phyloP scores from a whole-genome alignment of 2,113 vertebrate genomes.

The Cardinalis cardinalis region DNA sequence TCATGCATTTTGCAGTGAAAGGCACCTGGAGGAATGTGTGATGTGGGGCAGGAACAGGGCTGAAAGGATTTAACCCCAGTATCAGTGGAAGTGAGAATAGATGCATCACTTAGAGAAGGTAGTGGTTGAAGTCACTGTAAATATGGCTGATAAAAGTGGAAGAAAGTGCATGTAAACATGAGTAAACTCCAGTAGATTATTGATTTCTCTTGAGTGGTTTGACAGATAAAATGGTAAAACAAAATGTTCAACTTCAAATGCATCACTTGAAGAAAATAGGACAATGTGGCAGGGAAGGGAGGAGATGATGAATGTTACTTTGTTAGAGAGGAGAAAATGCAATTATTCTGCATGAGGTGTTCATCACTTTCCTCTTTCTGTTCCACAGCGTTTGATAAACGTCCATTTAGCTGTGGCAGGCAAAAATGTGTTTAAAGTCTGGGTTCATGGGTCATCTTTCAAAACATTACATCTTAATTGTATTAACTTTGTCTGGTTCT shows the following conservation, averaged over 20 bases:
- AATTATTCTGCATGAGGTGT: slow-evolving; percentile 40
- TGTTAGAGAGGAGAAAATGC: slow-evolving; percentile 47
- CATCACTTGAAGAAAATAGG: slow-evolving; percentile 22
- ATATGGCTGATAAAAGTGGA: not conserved
- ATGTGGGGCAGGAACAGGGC: not conserved
- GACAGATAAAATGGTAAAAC: slow-evolving; percentile 48
- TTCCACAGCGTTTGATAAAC: slow-evolving; percentile 59
- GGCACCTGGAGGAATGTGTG: not conserved
- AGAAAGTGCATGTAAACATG: slow-evolving; percentile 16
- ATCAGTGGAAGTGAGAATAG: not conserved
- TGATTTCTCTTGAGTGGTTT: slow-evolving; percentile 48
- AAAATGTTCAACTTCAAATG: slow-evolving; percentile 31
- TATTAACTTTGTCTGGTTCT: not conserved
- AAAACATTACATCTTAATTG: slow-evolving; percentile 38
- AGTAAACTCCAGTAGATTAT: slow-evolving; percentile 17
- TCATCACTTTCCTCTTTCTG: slow-evolving; percentile 42
- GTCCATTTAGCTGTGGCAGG: slow-evolving; percentile 29
- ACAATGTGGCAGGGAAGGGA: not conserved
- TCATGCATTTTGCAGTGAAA: not conserved
- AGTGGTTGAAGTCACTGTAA: not conserved
- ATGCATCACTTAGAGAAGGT: not conserved
- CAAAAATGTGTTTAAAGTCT: slow-evolving; percentile 54
- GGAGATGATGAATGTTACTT: slow-evolving; percentile 51
- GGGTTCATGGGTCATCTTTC: slow-evolving; percentile 44
- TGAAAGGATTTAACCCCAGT: not conserved